Evolutionary conservation across 2,797 vertebrate genomes (phyloP).

Genomic region (Rhinoraja longicauda): DNA sequence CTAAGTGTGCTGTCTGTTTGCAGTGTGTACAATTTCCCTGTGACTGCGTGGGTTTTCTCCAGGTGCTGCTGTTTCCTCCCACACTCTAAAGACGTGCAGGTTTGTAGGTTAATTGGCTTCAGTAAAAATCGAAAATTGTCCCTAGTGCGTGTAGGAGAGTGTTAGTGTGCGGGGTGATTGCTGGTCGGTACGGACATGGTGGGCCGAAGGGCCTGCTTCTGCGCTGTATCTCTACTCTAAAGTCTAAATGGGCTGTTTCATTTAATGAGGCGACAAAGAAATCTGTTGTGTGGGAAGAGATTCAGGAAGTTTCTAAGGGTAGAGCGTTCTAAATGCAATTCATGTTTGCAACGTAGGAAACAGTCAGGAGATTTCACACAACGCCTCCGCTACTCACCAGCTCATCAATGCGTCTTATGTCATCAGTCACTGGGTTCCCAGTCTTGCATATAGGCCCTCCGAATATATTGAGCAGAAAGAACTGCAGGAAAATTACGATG

Average conservation of each 20-base stretch:
- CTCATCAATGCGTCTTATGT: constrained; percentile 35
- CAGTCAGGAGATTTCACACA: not conserved
- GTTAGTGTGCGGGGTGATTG: too few species aligned
- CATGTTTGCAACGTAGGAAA: not conserved
- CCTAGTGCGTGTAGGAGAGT: too few species aligned
- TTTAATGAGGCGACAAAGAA: not conserved
- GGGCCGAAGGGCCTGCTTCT: too few species aligned
- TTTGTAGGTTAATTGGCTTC: too few species aligned
- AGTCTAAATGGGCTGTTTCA: not conserved
- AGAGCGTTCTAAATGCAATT: not conserved
- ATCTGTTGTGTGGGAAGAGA: not conserved
- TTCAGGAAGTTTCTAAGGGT: not conserved
- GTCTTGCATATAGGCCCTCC: constrained; percentile 32
- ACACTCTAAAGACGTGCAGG: too few species aligned
- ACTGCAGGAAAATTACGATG: constrained; percentile 31
- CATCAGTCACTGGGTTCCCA: constrained; percentile 36
- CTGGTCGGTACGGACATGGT: too few species aligned
- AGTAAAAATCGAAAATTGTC: too few species aligned
- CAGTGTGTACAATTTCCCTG: too few species aligned
- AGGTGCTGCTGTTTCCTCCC: too few species aligned
- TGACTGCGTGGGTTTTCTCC: too few species aligned
- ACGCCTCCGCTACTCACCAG: not conserved
- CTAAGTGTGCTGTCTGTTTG: too few species aligned
- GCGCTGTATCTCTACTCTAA: too few species aligned
- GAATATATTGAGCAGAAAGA: constrained; percentile 31